Evolutionary conservation across 2,888 invertebrate genomes (phyloP), one percentile per base, ranked within the genome.

Genomic region (Chironomus riparius): DNA sequence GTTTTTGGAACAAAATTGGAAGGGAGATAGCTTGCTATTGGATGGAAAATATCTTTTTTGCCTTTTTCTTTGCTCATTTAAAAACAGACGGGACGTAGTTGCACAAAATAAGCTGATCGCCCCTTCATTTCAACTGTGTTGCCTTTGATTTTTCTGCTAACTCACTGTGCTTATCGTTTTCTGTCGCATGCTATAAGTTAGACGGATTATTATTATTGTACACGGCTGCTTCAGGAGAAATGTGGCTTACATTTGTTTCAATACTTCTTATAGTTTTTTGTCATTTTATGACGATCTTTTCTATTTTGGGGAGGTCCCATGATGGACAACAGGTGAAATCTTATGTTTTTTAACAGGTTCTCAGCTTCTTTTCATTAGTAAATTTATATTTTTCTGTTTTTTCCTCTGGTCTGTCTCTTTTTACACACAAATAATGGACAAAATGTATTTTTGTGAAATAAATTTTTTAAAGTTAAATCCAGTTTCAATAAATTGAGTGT

Each of bases 321-420:
- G 47, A 74, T 74, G 65, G 24, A 68, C 65, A 74, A 74, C 74
- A 74, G 68, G 74, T 74, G 74, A 68, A 47, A 65, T 74, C 61
- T 74, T 47, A 48, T 28, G n/a, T 38, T 74, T 74, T 65, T 22
- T 68, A 74, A 47, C 74, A 74, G 74, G 74, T 21, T 22, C 18
- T 22, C 74, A 74, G 74, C 38, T 38, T 38, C 7, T 10, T 38
- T 38, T 38, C 38, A 38, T 38, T 38, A 38, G 10, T 38, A 38
- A 38, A 38, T 38, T 38, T 38, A 38, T 38, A 38, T 38, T 38
- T 38, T 38, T 38, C 38, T n/a, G 10, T 38, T 38, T 38, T 38
- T 38, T 38, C 10, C 38, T 38, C 38, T 38, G 38, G 38, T 38
- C 38, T 1, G 10, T 10, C 10, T 38, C 5, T n/a, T 61, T 47